These are phyloP conservation scores for Escarpia spicata DNA, from an alignment of 2,888 invertebrate species.

Conservation along the genomic window DNA sequence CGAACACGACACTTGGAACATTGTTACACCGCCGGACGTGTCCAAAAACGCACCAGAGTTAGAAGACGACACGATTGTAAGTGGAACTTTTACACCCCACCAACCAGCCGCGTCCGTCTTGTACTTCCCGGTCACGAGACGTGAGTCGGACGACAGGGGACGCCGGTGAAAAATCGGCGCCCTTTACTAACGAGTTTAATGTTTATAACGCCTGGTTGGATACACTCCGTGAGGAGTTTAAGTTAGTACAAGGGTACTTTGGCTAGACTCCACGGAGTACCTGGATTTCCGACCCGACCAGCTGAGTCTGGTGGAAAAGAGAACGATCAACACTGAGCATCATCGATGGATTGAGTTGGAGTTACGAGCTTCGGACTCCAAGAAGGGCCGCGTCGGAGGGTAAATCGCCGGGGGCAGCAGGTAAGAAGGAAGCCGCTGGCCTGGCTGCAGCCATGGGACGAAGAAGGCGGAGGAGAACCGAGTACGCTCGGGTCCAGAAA, in stretches of 20 bases:
- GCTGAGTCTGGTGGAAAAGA: not conserved
- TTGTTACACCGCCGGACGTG: not conserved
- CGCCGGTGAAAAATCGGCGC: not conserved
- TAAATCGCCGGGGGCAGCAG: not conserved
- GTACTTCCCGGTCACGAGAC: not conserved
- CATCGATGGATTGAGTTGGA: not conserved
- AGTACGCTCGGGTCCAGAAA: constrained; percentile 7
- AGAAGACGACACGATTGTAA: not conserved
- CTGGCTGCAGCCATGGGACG: not conserved
- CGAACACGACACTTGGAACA: not conserved
- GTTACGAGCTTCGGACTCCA: not conserved
- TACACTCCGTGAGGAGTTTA: not conserved
- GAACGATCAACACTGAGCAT: not conserved
- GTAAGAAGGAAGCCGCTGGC: not conserved
- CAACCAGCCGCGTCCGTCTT: not conserved
- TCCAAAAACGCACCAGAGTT: not conserved
- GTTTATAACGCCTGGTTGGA: not conserved
- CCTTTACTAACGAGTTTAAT: not conserved
- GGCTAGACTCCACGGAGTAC: constrained; percentile 20
- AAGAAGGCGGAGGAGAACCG: not conserved
- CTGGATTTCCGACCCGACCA: not conserved
- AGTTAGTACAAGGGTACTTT: not conserved
- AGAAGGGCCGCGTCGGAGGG: not conserved
- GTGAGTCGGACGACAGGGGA: not conserved
- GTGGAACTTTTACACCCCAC: not conserved